Evolutionary conservation across 2,797 vertebrate genomes (phyloP).

Genomic region (Emys orbicularis): DNA sequence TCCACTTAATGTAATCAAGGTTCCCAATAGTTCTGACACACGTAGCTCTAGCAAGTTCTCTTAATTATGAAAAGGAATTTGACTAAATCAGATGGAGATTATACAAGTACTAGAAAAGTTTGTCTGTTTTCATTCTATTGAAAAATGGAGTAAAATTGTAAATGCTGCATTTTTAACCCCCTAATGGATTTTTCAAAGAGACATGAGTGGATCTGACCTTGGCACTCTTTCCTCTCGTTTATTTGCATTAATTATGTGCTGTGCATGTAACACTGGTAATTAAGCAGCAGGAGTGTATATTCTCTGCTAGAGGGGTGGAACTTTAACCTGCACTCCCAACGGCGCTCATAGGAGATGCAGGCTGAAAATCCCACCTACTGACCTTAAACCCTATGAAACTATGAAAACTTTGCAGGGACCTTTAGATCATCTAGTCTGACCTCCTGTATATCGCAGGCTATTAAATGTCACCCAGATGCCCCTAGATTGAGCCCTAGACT

Average conservation of each 20-base stretch:
- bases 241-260: accelerated
- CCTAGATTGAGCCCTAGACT: too few species aligned
- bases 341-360: background rate
- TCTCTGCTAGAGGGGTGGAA: accelerated
- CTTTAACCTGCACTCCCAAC: background rate
- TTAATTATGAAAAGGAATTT: background rate
- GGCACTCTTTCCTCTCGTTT: accelerated
- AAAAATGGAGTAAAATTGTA: background rate
- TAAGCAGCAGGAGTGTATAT: background rate
- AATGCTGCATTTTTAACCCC: accelerated
- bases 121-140: background rate
- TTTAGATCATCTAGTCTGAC: too few species aligned
- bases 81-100: background rate
- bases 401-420: too few species aligned
- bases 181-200: background rate
- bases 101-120: background rate
- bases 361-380: background rate
- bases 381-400: too few species aligned
- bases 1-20: background rate
- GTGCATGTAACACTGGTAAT: accelerated
- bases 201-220: accelerated
- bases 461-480: too few species aligned
- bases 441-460: too few species aligned
- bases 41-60: background rate
- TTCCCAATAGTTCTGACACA: background rate